Conservation (phyloP, 37 sponge, comb jelly and placozoan genomes). For the Beroe forskalii region DNA sequence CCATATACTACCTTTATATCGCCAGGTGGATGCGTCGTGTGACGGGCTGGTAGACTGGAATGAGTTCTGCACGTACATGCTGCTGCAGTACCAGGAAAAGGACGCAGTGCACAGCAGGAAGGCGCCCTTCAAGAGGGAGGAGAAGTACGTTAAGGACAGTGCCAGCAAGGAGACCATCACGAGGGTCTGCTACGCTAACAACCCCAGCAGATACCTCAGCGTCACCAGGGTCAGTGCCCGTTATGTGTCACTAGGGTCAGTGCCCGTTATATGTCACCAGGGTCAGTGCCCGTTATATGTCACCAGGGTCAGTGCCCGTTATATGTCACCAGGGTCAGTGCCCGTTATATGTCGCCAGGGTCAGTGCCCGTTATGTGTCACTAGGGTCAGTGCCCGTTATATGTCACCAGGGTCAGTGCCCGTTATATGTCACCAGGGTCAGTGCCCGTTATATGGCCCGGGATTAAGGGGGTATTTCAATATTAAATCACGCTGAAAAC, state of each 20-base stretch:
- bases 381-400: background rate
- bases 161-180: constrained; percentile 59
- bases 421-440: too few species aligned
- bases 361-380: too few species aligned
- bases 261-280: background rate
- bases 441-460: too few species aligned
- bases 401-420: too few species aligned
- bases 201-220: constrained; percentile 63
- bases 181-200: constrained; percentile 44
- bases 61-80: constrained; percentile 84
- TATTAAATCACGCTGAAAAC: too few species aligned
- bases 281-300: background rate
- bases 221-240: constrained; percentile 34
- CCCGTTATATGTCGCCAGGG: too few species aligned
- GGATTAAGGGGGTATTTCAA: too few species aligned
- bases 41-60: constrained; percentile 80
- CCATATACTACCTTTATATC: too few species aligned
- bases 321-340: background rate
- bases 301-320: background rate
- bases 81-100: constrained; percentile 81
- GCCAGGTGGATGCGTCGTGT: constrained; percentile 78
- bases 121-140: constrained; percentile 51
- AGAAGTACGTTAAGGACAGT: constrained; percentile 50
- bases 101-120: constrained; percentile 69
- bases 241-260: background rate